Evolutionary conservation across 2,888 invertebrate genomes (phyloP), one percentile per base, ranked within the genome.

Genomic region (Aplocera efformata): DNA sequence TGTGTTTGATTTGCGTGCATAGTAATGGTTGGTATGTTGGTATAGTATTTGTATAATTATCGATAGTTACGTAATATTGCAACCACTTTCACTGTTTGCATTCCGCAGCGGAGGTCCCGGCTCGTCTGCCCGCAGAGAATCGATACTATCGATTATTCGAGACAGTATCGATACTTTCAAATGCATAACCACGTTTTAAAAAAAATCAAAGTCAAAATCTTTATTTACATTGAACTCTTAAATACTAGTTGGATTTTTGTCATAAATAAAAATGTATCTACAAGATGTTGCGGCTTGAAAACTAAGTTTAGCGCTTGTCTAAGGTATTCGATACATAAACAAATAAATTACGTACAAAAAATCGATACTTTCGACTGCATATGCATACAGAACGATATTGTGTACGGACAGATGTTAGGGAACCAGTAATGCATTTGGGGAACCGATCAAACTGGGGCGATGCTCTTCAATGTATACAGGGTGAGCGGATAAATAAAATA

Each of bases 371-470:
- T 50, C 48, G 23, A 48, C 2, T 58, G 53, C 47, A 51, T 47
- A 53, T 57, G 60, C 49, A 45, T n/a, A 17, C 13, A 17, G 2
- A 17, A 2, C 5, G 3, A 5, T 17, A 17, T 17, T 45, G 43
- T 55, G 48, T 53, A 54, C 54, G 57, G 72, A 69, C 85, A 85
- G 86, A 85, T 86, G 86, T 79, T 74, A 67, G 42, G 48, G 57
- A 58, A 74, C 73, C 81, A 67, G 84, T 86, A 86, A 55, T 58
- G 34, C 32, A 54, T 42, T 63, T 58, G 58, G 65, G 64, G 61
- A 51, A 56, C 56, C 55, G 54, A 56, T 58, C 47, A 50, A 58
- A 54, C 49, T 59, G 63, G 42, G 55, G 34, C 26, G 35, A 35
- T 26, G 52, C 50, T 49, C 55, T 54, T 56, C 29, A 32, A 10